phyloP scores from a whole-genome alignment of 2,888 invertebrate genomes.

The Phortica okadai region DNA sequence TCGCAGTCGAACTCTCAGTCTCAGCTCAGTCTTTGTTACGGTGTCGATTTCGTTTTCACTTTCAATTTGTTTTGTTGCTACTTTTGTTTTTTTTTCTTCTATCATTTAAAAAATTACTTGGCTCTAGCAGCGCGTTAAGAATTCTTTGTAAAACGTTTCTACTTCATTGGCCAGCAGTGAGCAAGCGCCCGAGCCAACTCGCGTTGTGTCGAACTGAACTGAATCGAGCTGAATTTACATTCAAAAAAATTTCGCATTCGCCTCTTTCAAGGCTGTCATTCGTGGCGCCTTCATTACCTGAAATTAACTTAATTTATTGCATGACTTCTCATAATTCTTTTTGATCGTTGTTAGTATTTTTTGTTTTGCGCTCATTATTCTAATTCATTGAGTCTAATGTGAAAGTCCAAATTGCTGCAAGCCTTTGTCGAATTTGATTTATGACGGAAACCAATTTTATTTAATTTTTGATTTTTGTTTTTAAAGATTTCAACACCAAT shows the following conservation, averaged over 20 bases:
- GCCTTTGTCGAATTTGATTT: slow-evolving; percentile 15
- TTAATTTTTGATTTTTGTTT: background rate
- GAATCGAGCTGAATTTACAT: background rate
- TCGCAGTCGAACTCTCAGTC: slow-evolving; percentile 14
- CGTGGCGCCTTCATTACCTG: slow-evolving; percentile 20
- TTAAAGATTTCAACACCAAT: background rate
- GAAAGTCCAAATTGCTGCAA: background rate
- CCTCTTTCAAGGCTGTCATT: slow-evolving; percentile 24
- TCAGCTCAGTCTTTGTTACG: slow-evolving; percentile 13
- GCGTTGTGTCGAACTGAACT: background rate
- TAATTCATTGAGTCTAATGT: slow-evolving; percentile 17
- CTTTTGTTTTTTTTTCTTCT: slow-evolving; percentile 11
- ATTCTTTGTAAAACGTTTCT: slow-evolving; percentile 23
- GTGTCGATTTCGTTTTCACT: slow-evolving; percentile 54
- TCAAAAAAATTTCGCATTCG: slow-evolving; percentile 28
- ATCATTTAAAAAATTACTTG: slow-evolving; percentile 33
- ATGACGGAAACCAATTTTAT: slow-evolving; percentile 12
- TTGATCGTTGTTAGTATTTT: background rate
- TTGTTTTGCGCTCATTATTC: slow-evolving; percentile 20
- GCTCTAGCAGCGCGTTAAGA: slow-evolving; percentile 38
- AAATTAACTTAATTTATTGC: slow-evolving; percentile 34
- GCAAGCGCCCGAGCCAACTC: background rate
- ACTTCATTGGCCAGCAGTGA: slow-evolving; percentile 18
- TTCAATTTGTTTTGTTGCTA: slow-evolving; percentile 26
- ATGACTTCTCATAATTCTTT: slow-evolving; percentile 36